Percentiles rank a stretch among this genome's conserved stretches.
Conservation (phyloP, 1,140 invertebrate genomes). For the Diuraphis noxia region DNA sequence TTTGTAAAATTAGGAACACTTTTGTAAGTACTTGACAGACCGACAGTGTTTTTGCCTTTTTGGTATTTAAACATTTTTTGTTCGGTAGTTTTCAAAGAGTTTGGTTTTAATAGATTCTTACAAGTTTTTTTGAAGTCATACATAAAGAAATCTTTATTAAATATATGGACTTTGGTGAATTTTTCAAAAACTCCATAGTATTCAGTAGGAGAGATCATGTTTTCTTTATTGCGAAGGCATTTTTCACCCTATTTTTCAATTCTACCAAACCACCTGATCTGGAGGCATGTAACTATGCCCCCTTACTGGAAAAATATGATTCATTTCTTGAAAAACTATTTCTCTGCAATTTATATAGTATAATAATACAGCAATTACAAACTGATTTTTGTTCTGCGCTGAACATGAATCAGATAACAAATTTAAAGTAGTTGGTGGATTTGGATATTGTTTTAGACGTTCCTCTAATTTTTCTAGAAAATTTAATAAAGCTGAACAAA, state of each 20-base stretch:
- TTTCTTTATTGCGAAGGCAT: constrained; percentile 56
- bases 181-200: constrained; percentile 54
- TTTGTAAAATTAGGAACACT: background rate
- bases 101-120: constrained; percentile 31
- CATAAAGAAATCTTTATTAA: constrained; percentile 51
- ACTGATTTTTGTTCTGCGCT: too few species aligned
- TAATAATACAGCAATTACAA: constrained; percentile 18
- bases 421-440: constrained; percentile 30
- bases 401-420: constrained; percentile 44
- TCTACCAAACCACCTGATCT: constrained; percentile 58
- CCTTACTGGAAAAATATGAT: constrained; percentile 57
- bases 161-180: constrained; percentile 42
- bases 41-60: background rate
- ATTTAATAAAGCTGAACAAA: constrained; percentile 57
- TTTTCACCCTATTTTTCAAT: too few species aligned
- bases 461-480: constrained; percentile 43
- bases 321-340: constrained; percentile 55
- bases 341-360: background rate
- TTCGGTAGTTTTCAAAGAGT: background rate
- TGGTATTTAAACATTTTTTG: constrained; percentile 11
- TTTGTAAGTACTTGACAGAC: background rate
- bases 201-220: constrained; percentile 54
- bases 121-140: constrained; percentile 36
- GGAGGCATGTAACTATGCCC: constrained; percentile 58
- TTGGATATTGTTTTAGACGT: background rate